Percentiles rank a stretch among this genome's conserved stretches.
Conservation (phyloP, 1,140 invertebrate genomes). For the Ectropis grisescens region DNA sequence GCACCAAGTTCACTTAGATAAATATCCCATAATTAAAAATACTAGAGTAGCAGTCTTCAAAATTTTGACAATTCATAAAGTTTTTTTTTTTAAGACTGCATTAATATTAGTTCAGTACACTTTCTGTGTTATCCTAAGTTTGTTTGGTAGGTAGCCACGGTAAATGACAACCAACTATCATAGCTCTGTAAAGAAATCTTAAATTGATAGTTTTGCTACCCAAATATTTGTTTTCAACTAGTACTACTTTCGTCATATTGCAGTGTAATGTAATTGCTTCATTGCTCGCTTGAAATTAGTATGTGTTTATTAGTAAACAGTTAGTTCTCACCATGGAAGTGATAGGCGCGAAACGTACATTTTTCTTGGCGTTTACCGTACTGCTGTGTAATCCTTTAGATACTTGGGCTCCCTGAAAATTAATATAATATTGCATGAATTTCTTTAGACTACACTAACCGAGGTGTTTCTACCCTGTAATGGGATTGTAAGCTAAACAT, state of each 20-base stretch:
- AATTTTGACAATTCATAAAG: no score
- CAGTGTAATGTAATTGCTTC: no score
- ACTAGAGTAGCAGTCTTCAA: no score
- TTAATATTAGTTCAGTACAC: no score
- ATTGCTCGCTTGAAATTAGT: constrained; percentile 7
- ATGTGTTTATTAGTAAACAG: constrained; percentile 42
- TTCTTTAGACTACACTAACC: neutral
- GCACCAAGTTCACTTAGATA: no score
- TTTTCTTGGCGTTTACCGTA: constrained; percentile 52
- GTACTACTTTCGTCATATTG: constrained; percentile 3
- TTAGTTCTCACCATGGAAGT: constrained; percentile 64
- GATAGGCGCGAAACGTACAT: constrained; percentile 54
- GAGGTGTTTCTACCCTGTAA: neutral
- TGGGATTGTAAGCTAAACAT: no score
- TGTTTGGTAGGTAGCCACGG: no score
- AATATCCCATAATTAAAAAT: no score
- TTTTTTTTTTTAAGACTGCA: no score
- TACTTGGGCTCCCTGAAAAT: constrained; percentile 48
- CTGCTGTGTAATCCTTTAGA: constrained; percentile 52
- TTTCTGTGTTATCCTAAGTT: no score
- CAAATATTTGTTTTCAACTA: neutral
- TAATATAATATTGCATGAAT: neutral
- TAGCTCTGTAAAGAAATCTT: neutral
- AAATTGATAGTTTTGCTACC: neutral
- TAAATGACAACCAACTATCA: no score